phyloP scores from a whole-genome alignment of 2,888 invertebrate genomes.

The Phragmatobia fuliginosa region DNA sequence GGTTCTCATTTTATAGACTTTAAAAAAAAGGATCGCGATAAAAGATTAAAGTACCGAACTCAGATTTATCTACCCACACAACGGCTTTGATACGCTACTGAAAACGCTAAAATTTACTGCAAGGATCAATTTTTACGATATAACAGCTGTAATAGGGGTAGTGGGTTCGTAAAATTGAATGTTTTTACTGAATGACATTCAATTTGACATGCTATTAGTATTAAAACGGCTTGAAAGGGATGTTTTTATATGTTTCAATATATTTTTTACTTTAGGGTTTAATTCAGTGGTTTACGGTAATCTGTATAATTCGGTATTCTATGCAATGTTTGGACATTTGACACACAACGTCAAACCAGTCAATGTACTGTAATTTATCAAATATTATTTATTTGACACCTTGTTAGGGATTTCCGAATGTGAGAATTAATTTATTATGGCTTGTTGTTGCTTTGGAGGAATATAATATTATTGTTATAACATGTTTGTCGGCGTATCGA shows the following conservation, averaged over 20 bases:
- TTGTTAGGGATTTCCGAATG: no score
- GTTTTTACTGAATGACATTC: constrained; percentile 34
- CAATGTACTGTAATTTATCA: no score
- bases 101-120: constrained; percentile 36
- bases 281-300: not conserved
- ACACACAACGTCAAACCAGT: no score
- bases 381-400: no score
- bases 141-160: constrained; percentile 22
- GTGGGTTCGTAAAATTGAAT: constrained; percentile 27
- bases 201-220: constrained; percentile 44
- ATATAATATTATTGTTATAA: no score
- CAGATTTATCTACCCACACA: constrained; percentile 32
- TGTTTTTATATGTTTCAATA: constrained; percentile 6
- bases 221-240: constrained; percentile 9
- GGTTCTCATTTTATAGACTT: not conserved
- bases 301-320: no score
- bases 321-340: no score
- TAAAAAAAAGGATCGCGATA: constrained; percentile 4
- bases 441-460: no score
- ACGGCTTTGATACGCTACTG: constrained; percentile 11
- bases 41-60: constrained; percentile 40
- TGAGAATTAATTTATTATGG: no score
- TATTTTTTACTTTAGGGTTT: constrained; percentile 10
- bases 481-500: no score
- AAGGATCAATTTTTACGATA: constrained; percentile 46